Base-by-base conservation (phyloP, 2,113 vertebrate species). In the Pygoscelis antarcticus region DNA sequence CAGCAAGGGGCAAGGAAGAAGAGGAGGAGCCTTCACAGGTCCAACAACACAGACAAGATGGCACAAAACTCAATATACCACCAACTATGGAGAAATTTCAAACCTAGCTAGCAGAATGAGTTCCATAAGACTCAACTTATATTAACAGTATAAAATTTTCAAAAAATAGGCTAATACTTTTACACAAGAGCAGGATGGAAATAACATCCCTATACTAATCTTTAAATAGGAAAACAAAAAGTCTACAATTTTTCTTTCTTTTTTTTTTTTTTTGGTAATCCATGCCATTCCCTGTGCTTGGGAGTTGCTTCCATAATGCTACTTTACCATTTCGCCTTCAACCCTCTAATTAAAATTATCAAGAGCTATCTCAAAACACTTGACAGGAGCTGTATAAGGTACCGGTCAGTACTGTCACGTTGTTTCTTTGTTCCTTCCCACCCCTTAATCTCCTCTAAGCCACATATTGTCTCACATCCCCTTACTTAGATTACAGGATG, bases 381-480 rank as follows among this genome's bases (percentile, higher is more conserved):
- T 19, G 42, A 14, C 13, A 42, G 47, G 49, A 66, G 61, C 70
- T 61, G 30, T 11, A 7, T 3, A 49, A 64, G 74, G 61, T 62
- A 55, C 74, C 5, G 17, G 49, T 4, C 89, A 38, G 22, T 21
- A 78, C 23, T 30, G 32, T 13, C 81, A 34, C 1, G 5, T 30
- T 40, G n/a, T 64, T 80, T 40, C 83, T 95, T 85, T 95, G 89
- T 94, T 83, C 78, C 78, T 75, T 44, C 32, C 57, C 60, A 52
- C 36, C 61, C 52, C 44, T 80, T 84, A 55, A 94, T 89, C 94
- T 84, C 69, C 74, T 61, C 49, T 78, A 71, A 87, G 13, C 55
- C 89, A 87, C 91, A 60, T 55, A 77, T 44, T 76, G 84, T 91
- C 84, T 96, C 87, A 75, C 81, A 94, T 89, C 89, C 84, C 93